Evolutionary conservation across 2,888 invertebrate genomes (phyloP).

Genomic region (Polydrusus cervinus): DNA sequence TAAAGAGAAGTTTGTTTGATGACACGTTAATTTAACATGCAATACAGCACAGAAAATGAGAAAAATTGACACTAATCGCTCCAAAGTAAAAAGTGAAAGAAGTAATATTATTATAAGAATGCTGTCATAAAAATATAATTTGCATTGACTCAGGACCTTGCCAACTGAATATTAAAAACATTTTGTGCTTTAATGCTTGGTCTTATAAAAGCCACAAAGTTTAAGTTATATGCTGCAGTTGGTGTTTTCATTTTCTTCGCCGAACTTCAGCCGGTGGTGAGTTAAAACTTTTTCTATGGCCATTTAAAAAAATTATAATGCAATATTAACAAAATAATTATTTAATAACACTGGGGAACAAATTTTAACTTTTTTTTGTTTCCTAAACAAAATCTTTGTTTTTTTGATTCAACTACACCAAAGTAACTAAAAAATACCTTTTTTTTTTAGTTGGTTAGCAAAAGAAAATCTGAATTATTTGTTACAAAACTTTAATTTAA

Average conservation of each 20-base stretch:
- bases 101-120: constrained; percentile 24
- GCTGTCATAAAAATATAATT: constrained; percentile 24
- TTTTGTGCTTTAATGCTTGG: neutral
- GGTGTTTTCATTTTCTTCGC: constrained; percentile 21
- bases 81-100: constrained; percentile 11
- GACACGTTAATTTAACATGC: neutral
- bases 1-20: too few species aligned
- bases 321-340: too few species aligned
- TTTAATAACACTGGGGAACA: too few species aligned
- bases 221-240: constrained; percentile 8
- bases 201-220: constrained; percentile 25
- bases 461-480: too few species aligned
- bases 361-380: too few species aligned
- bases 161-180: constrained; percentile 20
- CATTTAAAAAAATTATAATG: neutral
- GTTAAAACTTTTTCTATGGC: neutral
- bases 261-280: constrained; percentile 16
- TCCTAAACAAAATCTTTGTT: too few species aligned
- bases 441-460: neutral
- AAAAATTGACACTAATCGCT: constrained; percentile 3
- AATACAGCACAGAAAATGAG: neutral
- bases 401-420: too few species aligned
- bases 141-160: constrained; percentile 20
- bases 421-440: too few species aligned
- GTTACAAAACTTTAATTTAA: too few species aligned